Conservation (phyloP, 37 sponge, comb jelly and placozoan genomes). For the Aplysina aerophoba region DNA sequence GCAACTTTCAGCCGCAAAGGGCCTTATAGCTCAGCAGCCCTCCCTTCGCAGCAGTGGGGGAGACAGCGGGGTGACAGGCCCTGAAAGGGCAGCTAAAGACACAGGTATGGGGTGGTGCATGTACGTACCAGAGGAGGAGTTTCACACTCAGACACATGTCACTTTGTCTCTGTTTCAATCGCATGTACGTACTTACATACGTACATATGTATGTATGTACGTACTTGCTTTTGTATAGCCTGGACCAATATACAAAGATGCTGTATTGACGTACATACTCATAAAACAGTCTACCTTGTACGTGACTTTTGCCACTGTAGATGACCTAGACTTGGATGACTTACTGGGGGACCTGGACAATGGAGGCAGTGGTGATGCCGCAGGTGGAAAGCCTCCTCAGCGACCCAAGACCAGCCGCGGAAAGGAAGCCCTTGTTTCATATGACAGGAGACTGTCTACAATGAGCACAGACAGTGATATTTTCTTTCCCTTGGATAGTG, state of each 20-base stretch:
- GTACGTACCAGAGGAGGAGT: too few species aligned
- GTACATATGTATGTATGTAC: slow-evolving; percentile 3
- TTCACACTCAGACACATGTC: too few species aligned
- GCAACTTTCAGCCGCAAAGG: not conserved
- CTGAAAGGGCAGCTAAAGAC: too few species aligned
- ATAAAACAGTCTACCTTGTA: too few species aligned
- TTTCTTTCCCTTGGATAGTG: too few species aligned
- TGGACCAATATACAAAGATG: too few species aligned
- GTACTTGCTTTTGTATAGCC: not conserved
- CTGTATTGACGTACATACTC: too few species aligned
- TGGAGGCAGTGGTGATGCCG: not conserved
- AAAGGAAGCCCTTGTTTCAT: not conserved
- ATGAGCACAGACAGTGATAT: not conserved
- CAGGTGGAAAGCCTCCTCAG: not conserved
- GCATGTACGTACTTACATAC: not conserved
- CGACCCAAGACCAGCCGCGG: slow-evolving; percentile 17
- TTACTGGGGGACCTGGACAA: slow-evolving; percentile 43
- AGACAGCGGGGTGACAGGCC: too few species aligned
- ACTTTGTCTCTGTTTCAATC: not conserved
- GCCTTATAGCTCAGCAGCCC: too few species aligned
- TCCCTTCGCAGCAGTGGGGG: too few species aligned
- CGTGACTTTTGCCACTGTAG: not conserved
- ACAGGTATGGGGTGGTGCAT: too few species aligned
- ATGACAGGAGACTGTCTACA: not conserved
- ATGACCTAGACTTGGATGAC: slow-evolving; percentile 58